Conservation (phyloP, 1,140 invertebrate genomes). For the Ericerus pela region DNA sequence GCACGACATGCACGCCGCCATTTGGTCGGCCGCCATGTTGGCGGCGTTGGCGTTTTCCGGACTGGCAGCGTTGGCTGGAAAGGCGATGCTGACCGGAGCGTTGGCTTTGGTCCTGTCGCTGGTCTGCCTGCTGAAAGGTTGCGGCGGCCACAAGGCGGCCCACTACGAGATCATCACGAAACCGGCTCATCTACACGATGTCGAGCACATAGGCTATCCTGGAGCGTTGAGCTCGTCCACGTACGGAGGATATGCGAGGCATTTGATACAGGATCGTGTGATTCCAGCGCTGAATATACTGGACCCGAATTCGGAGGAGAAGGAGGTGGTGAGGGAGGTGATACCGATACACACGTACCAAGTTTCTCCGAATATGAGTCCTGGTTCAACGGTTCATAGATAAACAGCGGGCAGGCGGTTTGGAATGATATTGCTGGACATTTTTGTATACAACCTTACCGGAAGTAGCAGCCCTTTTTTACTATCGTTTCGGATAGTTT, state of each 20-base stretch:
- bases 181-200: slow-evolving; percentile 51
- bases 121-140: slow-evolving; percentile 54
- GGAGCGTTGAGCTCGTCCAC: slow-evolving; percentile 18
- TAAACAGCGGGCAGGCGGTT: no score
- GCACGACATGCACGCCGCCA: slow-evolving; percentile 25
- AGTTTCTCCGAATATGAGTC: background rate
- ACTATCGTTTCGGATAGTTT: no score
- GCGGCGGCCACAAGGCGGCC: slow-evolving; percentile 39
- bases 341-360: slow-evolving; percentile 1
- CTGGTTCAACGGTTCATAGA: no score
- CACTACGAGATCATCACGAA: slow-evolving; percentile 64
- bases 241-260: slow-evolving; percentile 18
- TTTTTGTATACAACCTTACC: no score
- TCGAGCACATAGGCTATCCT: slow-evolving; percentile 37
- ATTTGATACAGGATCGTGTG: slow-evolving; percentile 6
- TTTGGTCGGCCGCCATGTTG: slow-evolving; percentile 45
- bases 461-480: no score
- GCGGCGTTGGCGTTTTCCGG: slow-evolving; percentile 56
- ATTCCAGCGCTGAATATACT: slow-evolving; percentile 8
- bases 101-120: slow-evolving; percentile 61
- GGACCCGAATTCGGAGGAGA: slow-evolving; percentile 27
- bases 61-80: slow-evolving; percentile 57
- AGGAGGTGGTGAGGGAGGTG: slow-evolving; percentile 34
- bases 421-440: no score
- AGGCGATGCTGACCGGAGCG: slow-evolving; percentile 64